These are phyloP conservation scores for Chloromyia formosa DNA, from an alignment of 2,888 invertebrate species.

Conservation along the genomic window DNA sequence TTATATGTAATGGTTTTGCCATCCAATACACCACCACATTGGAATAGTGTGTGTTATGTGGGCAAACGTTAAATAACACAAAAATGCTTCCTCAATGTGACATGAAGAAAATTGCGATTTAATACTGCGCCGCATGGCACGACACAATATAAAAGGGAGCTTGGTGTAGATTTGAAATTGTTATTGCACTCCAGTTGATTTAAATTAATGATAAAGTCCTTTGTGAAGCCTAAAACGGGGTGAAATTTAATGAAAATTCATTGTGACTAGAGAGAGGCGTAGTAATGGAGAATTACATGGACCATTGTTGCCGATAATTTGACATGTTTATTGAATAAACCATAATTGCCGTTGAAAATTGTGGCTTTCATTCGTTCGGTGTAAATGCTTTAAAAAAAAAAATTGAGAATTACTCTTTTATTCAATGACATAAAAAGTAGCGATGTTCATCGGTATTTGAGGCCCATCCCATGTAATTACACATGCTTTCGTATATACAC, in stretches of 20 bases:
- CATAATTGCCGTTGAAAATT: too few relatives aligned
- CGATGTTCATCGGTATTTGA: too few relatives aligned
- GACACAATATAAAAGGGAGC: too few relatives aligned
- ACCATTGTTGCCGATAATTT: too few relatives aligned
- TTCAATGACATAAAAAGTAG: too few relatives aligned
- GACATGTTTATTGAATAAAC: too few relatives aligned
- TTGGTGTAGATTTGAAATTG: constrained; percentile 11
- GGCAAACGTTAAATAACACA: constrained; percentile 29
- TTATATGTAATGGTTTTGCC: constrained; percentile 44
- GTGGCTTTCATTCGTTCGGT: too few relatives aligned
- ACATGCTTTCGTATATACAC: too few relatives aligned
- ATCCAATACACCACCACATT: constrained; percentile 4
- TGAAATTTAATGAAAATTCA: background rate
- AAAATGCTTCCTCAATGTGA: constrained; percentile 23
- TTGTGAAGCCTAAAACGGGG: background rate
- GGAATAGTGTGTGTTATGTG: background rate
- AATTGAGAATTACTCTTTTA: too few relatives aligned
- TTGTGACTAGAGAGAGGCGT: background rate
- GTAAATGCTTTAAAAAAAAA: too few relatives aligned
- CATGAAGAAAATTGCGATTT: constrained; percentile 23
- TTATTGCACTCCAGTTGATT: constrained; percentile 19
- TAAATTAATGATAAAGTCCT: constrained; percentile 25
- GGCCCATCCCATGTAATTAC: too few relatives aligned
- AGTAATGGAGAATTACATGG: too few relatives aligned
- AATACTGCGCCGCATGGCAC: background rate